phyloP scores from a whole-genome alignment of 2,113 vertebrate species.

The Vicugna pacos region DNA sequence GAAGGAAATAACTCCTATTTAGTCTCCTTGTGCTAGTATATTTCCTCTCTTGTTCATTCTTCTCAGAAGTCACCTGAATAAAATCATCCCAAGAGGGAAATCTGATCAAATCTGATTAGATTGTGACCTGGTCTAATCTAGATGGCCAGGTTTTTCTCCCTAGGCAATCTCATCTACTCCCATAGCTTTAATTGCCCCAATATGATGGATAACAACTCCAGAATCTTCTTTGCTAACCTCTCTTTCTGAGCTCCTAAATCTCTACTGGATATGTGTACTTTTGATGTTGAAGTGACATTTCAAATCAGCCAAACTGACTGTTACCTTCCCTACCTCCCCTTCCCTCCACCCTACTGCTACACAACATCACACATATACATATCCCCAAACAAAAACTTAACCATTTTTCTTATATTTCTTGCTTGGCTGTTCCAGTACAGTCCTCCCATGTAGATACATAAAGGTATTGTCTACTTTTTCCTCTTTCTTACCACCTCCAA shows the following conservation, averaged over 20 bases:
- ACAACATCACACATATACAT: not conserved
- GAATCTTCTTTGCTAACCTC: not conserved
- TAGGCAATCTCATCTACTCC: not conserved
- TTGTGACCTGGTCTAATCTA: not conserved
- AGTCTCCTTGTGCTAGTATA: not conserved
- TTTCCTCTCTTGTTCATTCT: conserved; percentile 35
- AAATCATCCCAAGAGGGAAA: not conserved
- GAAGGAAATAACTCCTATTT: conserved; percentile 17
- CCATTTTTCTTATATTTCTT: not conserved
- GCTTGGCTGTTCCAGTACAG: not conserved
- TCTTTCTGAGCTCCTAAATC: conserved; percentile 34
- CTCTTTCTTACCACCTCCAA: conserved; percentile 5
- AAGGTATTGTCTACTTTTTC: not conserved
- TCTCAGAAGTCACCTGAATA: conserved; percentile 34
- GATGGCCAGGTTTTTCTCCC: not conserved
- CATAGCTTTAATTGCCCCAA: not conserved
- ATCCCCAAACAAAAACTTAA: not conserved
- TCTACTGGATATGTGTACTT: not conserved
- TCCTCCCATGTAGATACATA: not conserved
- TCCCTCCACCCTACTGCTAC: not conserved
- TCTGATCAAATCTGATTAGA: not conserved
- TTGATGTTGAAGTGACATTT: not conserved
- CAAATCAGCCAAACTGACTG: conserved; percentile 9
- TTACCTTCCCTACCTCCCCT: not conserved
- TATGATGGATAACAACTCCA: not conserved